Evolutionary conservation across 2,888 invertebrate species (phyloP).

Genomic region (Agrochola lychnidis): DNA sequence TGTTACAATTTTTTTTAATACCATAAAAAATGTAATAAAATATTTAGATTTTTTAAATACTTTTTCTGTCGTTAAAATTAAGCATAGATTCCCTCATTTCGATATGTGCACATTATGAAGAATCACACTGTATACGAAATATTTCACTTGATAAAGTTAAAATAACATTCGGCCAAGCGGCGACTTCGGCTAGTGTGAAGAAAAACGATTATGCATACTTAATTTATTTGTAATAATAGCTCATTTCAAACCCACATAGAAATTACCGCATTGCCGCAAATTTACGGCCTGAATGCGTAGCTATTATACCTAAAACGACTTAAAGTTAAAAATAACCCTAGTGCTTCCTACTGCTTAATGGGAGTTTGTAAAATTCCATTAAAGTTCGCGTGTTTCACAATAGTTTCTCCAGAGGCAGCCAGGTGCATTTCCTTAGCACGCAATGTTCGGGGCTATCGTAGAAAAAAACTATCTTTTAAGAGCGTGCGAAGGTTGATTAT

Average conservation of each 20-base stretch:
- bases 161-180: neutral
- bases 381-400: constrained; percentile 69
- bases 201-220: no score
- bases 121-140: neutral
- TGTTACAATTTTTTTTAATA: no score
- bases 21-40: no score
- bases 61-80: no score
- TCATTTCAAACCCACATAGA: constrained; percentile 23
- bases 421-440: constrained; percentile 73
- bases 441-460: constrained; percentile 48
- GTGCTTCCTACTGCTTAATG: constrained; percentile 57
- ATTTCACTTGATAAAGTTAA: neutral
- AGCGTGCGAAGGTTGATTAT: constrained; percentile 44
- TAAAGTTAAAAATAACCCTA: constrained; percentile 61
- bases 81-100: no score
- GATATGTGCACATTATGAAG: no score
- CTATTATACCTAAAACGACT: constrained; percentile 36
- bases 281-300: constrained; percentile 22
- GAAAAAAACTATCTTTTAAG: constrained; percentile 50
- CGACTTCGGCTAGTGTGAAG: neutral
- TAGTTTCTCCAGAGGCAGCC: constrained; percentile 63
- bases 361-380: constrained; percentile 72
- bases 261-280: constrained; percentile 49
- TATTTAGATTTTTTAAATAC: no score
- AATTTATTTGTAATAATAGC: neutral